Evolutionary conservation across 2,113 vertebrate species (phyloP).

Genomic region (Zosterops pallidus): DNA sequence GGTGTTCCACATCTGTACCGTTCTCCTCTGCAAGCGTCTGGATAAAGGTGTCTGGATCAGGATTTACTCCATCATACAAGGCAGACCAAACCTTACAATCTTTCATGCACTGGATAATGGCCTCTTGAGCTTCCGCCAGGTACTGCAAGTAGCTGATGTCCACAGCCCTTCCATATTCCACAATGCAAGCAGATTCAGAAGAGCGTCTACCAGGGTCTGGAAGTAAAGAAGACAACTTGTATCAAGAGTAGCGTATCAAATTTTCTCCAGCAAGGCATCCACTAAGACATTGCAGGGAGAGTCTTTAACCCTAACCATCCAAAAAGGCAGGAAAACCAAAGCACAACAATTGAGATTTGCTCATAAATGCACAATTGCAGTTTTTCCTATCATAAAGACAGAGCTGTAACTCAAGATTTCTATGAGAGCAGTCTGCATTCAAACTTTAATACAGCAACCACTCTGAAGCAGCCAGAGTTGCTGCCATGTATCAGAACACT

Average conservation of each 20-base stretch:
- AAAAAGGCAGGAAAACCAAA: not conserved
- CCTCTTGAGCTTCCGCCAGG: constrained; percentile 86
- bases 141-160: constrained; percentile 97
- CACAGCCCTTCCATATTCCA: constrained; percentile 83
- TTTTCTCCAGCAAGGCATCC: not conserved
- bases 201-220: constrained; percentile 59
- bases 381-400: not conserved
- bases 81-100: constrained; percentile 93
- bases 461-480: not conserved
- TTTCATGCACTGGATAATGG: constrained; percentile 82
- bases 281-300: not conserved
- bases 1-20: not conserved
- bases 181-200: constrained; percentile 81
- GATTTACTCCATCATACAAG: constrained; percentile 88
- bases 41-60: constrained; percentile 83
- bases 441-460: not conserved
- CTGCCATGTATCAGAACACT: not conserved
- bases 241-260: not conserved
- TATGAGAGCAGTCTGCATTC: not conserved
- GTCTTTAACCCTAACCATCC: not conserved
- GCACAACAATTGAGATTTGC: not conserved
- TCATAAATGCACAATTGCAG: not conserved
- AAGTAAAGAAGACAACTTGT: not conserved
- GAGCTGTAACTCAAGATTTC: not conserved
- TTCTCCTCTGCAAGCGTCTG: constrained; percentile 76